Evolutionary conservation across 1,140 invertebrate species (phyloP).

Genomic region (Drosophila repletoides): DNA sequence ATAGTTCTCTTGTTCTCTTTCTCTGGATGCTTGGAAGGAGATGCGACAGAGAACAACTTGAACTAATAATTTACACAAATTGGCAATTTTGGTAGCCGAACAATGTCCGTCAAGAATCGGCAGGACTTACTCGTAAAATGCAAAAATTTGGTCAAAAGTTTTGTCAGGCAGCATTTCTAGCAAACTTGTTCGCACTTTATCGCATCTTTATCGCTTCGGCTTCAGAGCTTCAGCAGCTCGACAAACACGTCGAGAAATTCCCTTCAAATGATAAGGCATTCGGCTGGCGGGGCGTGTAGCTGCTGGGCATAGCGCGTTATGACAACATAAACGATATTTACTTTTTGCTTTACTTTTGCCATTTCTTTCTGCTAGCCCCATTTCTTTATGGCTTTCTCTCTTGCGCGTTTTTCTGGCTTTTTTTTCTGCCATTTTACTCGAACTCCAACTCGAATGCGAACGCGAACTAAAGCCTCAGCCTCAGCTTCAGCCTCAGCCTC

Average conservation of each 20-base stretch:
- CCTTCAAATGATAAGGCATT: conserved; percentile 72
- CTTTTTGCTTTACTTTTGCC: conserved; percentile 60
- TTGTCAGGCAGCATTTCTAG: conserved; percentile 43
- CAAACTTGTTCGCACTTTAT: conserved; percentile 77
- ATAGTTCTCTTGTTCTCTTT: too few species aligned
- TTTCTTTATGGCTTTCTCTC: conserved; percentile 34
- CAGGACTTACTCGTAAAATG: conserved; percentile 40
- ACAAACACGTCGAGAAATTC: conserved; percentile 74
- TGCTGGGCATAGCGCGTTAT: conserved; percentile 74
- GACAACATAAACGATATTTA: conserved; percentile 81
- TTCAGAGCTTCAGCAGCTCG: conserved; percentile 35
- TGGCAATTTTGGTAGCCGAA: conserved; percentile 63
- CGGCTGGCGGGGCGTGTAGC: conserved; percentile 2
- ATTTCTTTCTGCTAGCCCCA: conserved; percentile 15
- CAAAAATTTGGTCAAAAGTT: conserved; percentile 76
- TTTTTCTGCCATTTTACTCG: conserved; percentile 42
- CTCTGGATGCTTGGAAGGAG: too few species aligned
- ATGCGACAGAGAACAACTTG: conserved; percentile 50
- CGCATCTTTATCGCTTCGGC: conserved; percentile 70
- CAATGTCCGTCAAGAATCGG: conserved; percentile 61
- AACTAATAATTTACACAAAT: conserved; percentile 80
- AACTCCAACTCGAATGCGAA: conserved; percentile 18
- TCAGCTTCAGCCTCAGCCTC: too few species aligned
- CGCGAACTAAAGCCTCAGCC: too few species aligned
- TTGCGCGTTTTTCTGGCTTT: conserved; percentile 34